phyloP scores from a whole-genome alignment of 2,113 vertebrate species.

The Mormoops blainvillei region DNA sequence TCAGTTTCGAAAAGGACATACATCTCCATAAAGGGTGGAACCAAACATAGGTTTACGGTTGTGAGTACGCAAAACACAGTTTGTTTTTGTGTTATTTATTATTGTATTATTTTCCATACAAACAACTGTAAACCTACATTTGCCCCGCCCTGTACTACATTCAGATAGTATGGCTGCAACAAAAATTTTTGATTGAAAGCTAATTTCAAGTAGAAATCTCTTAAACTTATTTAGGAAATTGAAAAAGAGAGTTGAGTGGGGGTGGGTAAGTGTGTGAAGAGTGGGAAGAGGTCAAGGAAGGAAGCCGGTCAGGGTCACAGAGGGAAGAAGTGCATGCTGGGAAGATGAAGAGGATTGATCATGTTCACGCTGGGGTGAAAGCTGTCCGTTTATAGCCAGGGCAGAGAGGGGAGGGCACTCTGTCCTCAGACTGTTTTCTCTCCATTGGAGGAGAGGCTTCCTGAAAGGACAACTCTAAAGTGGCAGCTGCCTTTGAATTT shows the following conservation, averaged over 20 bases:
- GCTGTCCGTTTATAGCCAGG: not conserved
- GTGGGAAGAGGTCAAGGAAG: not conserved
- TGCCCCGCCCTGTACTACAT: too few species aligned
- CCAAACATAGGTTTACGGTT: too few species aligned
- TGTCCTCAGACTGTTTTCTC: not conserved
- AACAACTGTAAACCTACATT: too few species aligned
- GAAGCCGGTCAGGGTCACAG: too few species aligned
- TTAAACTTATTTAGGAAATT: not conserved
- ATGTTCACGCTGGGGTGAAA: not conserved
- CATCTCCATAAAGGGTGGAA: not conserved
- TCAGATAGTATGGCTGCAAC: not conserved
- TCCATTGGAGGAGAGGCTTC: not conserved
- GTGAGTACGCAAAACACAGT: too few species aligned
- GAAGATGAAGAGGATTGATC: not conserved
- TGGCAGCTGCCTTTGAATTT: not conserved
- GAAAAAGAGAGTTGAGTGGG: not conserved
- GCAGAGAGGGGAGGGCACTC: not conserved
- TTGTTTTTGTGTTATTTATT: too few species aligned
- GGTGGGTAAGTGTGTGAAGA: too few species aligned
- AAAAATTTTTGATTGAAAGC: not conserved
- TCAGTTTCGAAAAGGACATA: not conserved
- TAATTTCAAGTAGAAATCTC: not conserved
- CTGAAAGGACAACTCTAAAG: not conserved
- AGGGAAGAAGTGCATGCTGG: not conserved
- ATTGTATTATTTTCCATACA: too few species aligned